phyloP scores from a whole-genome alignment of 2,797 vertebrate genomes.

The Myotis vivesi region DNA sequence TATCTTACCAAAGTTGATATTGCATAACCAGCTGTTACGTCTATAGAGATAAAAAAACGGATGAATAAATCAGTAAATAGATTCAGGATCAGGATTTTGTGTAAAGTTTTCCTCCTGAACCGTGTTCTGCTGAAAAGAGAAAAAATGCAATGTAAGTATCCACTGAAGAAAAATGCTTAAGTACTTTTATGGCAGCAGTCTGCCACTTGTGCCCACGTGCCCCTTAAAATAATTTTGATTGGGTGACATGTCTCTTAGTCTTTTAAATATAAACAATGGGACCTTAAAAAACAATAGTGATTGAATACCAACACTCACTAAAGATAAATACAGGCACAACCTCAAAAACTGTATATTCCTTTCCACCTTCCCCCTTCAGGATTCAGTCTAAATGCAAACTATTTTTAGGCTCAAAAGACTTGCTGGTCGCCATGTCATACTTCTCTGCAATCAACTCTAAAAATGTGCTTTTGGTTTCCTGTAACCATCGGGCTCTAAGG shows the following conservation, averaged over 20 bases:
- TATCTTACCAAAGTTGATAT: conserved; percentile 94
- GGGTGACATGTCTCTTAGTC: neutral
- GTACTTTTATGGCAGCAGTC: neutral
- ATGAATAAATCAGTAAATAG: conserved; percentile 96
- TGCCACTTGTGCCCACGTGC: neutral
- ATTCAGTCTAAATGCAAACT: neutral
- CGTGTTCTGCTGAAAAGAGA: conserved; percentile 89
- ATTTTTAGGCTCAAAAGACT: neutral
- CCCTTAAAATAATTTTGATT: neutral
- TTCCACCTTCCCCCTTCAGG: neutral
- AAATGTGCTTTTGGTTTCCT: neutral
- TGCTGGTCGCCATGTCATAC: neutral
- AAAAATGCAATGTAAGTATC: conserved; percentile 44
- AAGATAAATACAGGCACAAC: neutral
- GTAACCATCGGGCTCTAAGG: neutral
- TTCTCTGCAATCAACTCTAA: neutral
- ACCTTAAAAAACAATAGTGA: neutral
- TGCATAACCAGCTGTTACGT: conserved; percentile 95
- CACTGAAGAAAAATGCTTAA: neutral
- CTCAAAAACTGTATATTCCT: neutral
- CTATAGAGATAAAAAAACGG: conserved; percentile 95
- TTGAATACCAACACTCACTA: neutral
- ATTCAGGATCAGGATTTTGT: conserved; percentile 95
- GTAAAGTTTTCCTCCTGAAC: conserved; percentile 91
- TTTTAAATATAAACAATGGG: neutral